phyloP scores from a whole-genome alignment of 2,888 invertebrate genomes.

The Pachydiplax longipennis region DNA sequence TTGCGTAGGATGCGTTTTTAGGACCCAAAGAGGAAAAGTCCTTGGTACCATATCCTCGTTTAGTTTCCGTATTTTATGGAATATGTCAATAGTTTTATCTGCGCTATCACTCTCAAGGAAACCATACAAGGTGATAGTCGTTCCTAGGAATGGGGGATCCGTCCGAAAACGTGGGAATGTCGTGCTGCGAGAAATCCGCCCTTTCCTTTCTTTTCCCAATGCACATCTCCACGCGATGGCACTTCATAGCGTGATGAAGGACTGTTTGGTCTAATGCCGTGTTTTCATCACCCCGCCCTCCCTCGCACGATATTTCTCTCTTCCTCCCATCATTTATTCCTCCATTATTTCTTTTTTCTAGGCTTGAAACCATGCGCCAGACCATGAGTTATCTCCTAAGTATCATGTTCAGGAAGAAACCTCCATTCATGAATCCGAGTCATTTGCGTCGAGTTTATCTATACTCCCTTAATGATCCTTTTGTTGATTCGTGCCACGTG shows the following conservation, averaged over 20 bases:
- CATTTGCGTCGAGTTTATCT: not conserved
- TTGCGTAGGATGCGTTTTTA: too few relatives aligned
- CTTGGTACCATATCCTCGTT: not conserved
- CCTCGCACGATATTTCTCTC: not conserved
- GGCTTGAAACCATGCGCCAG: not conserved
- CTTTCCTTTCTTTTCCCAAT: not conserved
- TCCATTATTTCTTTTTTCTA: not conserved
- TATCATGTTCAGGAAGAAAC: not conserved
- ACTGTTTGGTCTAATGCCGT: not conserved
- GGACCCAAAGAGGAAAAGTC: not conserved
- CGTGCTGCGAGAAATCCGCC: not conserved
- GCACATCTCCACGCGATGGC: slow-evolving; percentile 18
- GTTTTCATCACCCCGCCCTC: not conserved
- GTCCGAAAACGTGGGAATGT: slow-evolving; percentile 16
- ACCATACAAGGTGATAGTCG: not conserved
- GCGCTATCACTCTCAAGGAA: not conserved
- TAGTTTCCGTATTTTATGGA: not conserved
- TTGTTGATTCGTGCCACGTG: not conserved
- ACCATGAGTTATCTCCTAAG: not conserved
- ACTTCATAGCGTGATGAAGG: not conserved
- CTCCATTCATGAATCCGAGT: not conserved
- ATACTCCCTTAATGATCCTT: not conserved
- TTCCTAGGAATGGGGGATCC: not conserved
- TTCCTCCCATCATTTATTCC: not conserved
- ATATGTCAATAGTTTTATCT: not conserved